Percentiles rank a stretch among this genome's conserved stretches.
These are phyloP conservation scores for Spinibarbus caldwelli DNA, from an alignment of 2,797 vertebrate genomes.

Conservation along the genomic window DNA sequence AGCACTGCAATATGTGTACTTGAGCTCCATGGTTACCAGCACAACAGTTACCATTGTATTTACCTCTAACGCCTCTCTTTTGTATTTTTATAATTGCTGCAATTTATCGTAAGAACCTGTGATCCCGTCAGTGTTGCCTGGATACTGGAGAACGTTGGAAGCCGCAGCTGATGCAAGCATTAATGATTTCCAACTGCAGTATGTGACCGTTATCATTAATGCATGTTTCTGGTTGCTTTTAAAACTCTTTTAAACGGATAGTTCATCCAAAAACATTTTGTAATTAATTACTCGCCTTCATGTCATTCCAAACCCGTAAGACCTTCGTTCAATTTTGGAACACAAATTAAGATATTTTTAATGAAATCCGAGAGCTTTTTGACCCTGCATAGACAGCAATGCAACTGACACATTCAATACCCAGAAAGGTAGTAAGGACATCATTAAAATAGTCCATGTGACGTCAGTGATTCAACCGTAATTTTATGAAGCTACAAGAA, in stretches of 20 bases:
- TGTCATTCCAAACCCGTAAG: no score
- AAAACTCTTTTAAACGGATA: background rate
- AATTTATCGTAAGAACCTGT: constrained; percentile 33
- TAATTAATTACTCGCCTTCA: no score
- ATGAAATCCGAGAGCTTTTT: no score
- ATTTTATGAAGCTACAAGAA: no score
- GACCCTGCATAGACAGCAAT: no score
- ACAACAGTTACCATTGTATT: constrained; percentile 2
- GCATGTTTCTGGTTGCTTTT: constrained; percentile 13
- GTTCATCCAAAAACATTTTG: no score
- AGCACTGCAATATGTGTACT: background rate
- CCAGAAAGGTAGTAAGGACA: no score
- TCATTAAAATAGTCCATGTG: no score
- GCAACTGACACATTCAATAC: no score
- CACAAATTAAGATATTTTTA: no score
- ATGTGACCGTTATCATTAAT: background rate
- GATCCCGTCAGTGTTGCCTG: constrained; percentile 31
- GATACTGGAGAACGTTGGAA: constrained; percentile 24
- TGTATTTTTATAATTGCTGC: constrained; percentile 43
- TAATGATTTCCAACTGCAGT: constrained; percentile 15
- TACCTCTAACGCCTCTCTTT: constrained; percentile 11
- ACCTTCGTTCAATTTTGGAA: no score
- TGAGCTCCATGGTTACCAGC: constrained; percentile 22
- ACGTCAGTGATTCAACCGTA: no score
- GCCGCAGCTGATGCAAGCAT: background rate